Evolutionary conservation across 2,113 vertebrate species (phyloP).

Genomic region (Apodemus sylvaticus): DNA sequence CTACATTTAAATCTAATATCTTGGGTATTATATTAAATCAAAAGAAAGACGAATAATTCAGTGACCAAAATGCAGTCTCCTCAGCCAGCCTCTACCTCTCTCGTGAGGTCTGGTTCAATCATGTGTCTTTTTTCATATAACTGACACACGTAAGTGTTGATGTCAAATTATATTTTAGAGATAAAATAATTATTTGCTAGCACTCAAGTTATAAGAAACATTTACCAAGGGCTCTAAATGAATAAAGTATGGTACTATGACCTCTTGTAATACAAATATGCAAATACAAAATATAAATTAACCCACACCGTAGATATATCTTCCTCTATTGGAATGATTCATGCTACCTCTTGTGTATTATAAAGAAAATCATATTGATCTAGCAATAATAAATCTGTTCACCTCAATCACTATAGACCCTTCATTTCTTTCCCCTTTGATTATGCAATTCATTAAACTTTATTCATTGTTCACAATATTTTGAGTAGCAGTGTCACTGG

Average conservation of each 20-base stretch:
- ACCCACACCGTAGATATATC: background rate
- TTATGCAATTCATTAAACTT: slow-evolving; percentile 39
- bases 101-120: background rate
- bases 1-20: background rate
- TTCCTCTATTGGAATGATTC: background rate
- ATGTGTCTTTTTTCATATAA: background rate
- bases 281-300: slow-evolving; percentile 36
- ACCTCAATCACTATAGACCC: background rate
- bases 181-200: slow-evolving; percentile 8
- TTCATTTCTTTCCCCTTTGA: background rate
- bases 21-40: background rate
- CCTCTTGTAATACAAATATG: background rate
- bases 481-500: slow-evolving; percentile 23
- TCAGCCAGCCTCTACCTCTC: background rate
- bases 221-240: background rate
- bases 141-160: background rate
- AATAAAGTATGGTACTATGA: background rate
- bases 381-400: background rate
- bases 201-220: slow-evolving; percentile 18
- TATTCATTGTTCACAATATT: slow-evolving; percentile 42
- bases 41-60: background rate
- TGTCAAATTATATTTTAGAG: background rate
- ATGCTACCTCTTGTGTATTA: background rate
- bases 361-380: slow-evolving; percentile 23
- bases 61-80: background rate